phyloP scores from a whole-genome alignment of 2,113 vertebrate species.

The Sprattus sprattus region DNA sequence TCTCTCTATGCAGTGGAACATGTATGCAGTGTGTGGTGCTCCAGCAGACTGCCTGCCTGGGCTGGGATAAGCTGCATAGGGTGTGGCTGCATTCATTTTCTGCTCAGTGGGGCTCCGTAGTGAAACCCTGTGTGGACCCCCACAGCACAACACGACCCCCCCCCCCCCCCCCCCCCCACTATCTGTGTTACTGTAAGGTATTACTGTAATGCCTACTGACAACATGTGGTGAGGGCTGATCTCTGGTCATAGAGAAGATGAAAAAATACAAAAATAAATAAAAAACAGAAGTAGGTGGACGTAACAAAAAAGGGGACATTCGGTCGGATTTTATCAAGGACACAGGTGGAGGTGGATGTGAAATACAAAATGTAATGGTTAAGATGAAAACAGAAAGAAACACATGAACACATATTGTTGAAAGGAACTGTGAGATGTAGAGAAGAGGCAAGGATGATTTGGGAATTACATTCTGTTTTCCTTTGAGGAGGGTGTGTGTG shows the following conservation, averaged over 20 bases:
- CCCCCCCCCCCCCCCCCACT: not conserved
- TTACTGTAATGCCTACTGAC: not conserved
- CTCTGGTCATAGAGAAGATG: not conserved
- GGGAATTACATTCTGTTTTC: not conserved
- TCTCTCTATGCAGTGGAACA: conserved; percentile 33
- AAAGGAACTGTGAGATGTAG: not conserved
- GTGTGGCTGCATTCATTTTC: conserved; percentile 2
- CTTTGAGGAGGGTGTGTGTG: not conserved
- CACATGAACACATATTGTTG: not conserved
- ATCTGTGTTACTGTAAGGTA: not conserved
- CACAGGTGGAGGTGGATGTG: no score
- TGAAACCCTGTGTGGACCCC: not conserved
- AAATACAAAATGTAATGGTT: no score
- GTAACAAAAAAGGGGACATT: not conserved
- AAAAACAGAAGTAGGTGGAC: not conserved
- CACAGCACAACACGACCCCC: not conserved
- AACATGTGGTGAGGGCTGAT: not conserved
- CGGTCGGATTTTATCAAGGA: not conserved
- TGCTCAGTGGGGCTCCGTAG: not conserved
- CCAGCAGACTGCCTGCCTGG: not conserved
- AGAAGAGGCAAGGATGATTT: not conserved
- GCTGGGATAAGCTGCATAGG: not conserved
- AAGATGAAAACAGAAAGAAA: no score
- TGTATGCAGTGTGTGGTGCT: conserved; percentile 20
- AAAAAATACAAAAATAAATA: not conserved